phyloP scores from a whole-genome alignment of 1,140 invertebrate species.

The Formica exsecta region DNA sequence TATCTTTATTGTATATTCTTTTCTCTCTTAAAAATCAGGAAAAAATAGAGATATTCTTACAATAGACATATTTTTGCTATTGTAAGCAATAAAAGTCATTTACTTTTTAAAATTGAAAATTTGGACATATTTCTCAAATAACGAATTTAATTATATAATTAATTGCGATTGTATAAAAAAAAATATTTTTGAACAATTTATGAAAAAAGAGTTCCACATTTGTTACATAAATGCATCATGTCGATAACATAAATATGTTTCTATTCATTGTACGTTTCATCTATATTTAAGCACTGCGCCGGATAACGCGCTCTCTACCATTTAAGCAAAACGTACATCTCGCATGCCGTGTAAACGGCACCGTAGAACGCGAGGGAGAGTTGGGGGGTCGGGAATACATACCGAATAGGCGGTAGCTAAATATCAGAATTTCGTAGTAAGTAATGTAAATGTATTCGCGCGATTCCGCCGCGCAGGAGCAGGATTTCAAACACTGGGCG shows the following conservation, averaged over 20 bases:
- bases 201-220: not conserved
- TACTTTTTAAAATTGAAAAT: not conserved
- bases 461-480: constrained; percentile 61
- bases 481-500: constrained; percentile 55
- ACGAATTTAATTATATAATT: not conserved
- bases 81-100: not conserved
- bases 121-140: not conserved
- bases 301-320: constrained; percentile 49
- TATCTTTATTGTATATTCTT: not conserved
- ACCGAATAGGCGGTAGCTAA: constrained; percentile 70
- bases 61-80: not conserved
- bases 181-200: not conserved
- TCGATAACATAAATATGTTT: constrained; percentile 31
- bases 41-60: not conserved
- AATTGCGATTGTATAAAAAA: not conserved
- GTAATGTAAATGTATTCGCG: constrained; percentile 72
- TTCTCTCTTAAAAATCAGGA: not conserved
- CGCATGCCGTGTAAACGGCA: constrained; percentile 48
- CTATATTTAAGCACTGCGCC: constrained; percentile 39
- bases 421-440: constrained; percentile 71
- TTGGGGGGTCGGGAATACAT: constrained; percentile 36
- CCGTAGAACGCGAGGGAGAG: constrained; percentile 34
- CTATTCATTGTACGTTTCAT: constrained; percentile 40
- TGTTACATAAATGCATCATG: not conserved
- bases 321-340: constrained; percentile 52